phyloP scores from a whole-genome alignment of 2,797 vertebrate species.

The Cynopterus sphinx region DNA sequence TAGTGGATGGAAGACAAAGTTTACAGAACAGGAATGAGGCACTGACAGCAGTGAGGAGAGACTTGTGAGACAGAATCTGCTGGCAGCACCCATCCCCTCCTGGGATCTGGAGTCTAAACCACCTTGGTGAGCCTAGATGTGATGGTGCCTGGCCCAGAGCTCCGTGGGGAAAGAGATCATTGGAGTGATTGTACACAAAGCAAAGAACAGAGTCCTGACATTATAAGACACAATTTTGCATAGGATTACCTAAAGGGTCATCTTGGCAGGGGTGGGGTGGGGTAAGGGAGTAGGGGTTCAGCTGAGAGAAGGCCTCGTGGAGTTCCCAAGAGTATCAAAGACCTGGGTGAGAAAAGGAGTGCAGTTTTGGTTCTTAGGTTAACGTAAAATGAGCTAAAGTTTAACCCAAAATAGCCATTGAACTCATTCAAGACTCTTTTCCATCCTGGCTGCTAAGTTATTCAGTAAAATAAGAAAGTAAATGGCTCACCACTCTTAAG shows the following conservation, averaged over 20 bases:
- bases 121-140: background rate
- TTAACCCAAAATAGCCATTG: background rate
- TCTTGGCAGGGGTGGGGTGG: too few species aligned
- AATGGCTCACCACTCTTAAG: slow-evolving; percentile 90
- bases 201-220: background rate
- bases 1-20: background rate
- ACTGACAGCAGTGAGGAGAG: background rate
- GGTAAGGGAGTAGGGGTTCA: background rate
- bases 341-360: background rate
- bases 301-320: background rate
- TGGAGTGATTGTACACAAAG: background rate
- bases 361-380: background rate
- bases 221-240: background rate
- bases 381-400: background rate
- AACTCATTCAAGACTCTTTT: background rate
- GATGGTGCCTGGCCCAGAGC: background rate
- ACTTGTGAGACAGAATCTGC: background rate
- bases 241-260: background rate
- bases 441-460: background rate
- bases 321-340: background rate
- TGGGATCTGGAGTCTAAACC: background rate
- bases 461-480: background rate
- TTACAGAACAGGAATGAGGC: background rate
- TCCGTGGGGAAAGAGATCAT: background rate
- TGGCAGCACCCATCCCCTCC: background rate